phyloP scores from a whole-genome alignment of 2,113 vertebrate genomes.

The Podarcis cretensis region DNA sequence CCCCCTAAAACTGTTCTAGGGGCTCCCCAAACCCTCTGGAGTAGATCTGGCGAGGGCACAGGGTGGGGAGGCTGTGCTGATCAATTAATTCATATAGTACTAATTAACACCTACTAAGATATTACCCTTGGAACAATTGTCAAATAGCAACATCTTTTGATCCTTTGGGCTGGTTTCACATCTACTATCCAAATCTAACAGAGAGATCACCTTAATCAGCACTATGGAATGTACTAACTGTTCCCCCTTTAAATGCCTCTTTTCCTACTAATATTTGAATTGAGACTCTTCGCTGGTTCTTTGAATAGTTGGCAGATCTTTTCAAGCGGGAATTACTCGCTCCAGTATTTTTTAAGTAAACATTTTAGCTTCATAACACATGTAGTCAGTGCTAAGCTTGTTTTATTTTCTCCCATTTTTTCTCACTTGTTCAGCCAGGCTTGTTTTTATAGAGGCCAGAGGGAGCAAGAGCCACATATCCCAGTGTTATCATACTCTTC shows the following conservation, averaged over 20 bases:
- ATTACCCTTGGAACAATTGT: not conserved
- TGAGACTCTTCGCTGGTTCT: not conserved
- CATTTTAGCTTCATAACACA: slow-evolving; percentile 59
- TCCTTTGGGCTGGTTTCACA: not conserved
- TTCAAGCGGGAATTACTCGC: slow-evolving; percentile 41
- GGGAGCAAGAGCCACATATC: slow-evolving; percentile 61
- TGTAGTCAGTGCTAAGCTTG: slow-evolving; percentile 38
- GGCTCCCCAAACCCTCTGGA: too few species aligned
- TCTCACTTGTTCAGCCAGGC: slow-evolving; percentile 68
- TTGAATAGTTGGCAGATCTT: slow-evolving; percentile 13
- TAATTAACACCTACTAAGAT: not conserved
- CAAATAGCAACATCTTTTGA: not conserved
- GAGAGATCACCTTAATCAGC: not conserved
- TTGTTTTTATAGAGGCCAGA: slow-evolving; percentile 73
- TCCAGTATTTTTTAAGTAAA: slow-evolving; percentile 69
- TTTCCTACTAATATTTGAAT: not conserved
- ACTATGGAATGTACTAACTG: not conserved
- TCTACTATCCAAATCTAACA: not conserved
- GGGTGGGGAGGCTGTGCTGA: too few species aligned
- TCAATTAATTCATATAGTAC: too few species aligned
- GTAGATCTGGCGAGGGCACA: too few species aligned
- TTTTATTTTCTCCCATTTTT: slow-evolving; percentile 68
- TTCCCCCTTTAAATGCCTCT: not conserved
- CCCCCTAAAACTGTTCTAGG: too few species aligned
- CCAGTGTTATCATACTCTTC: slow-evolving; percentile 63